Conservation (phyloP, 2,888 invertebrate genomes). For the Luperina testacea region DNA sequence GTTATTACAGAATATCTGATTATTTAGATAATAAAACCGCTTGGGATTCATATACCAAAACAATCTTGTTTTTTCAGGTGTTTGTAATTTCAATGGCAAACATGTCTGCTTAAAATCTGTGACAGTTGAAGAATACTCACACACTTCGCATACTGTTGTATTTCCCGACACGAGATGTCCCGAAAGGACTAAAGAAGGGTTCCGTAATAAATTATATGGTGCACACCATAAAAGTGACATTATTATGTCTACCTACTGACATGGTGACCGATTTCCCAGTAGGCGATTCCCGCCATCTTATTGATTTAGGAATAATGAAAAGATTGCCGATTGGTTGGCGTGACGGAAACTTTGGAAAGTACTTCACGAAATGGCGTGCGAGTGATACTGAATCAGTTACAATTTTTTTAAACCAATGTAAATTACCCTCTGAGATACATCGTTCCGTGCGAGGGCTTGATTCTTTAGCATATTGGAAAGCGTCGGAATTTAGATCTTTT, state of each 20-base stretch:
- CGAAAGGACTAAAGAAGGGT: conserved; percentile 15
- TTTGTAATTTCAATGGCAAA: conserved; percentile 29
- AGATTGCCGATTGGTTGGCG: conserved; percentile 9
- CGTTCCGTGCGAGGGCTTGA: background rate
- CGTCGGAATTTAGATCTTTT: conserved; percentile 17
- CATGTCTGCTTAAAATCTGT: conserved; percentile 38
- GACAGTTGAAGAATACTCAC: conserved; percentile 26
- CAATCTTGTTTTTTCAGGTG: conserved; percentile 12
- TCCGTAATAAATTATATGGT: conserved; percentile 17
- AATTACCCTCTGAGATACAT: conserved; percentile 14
- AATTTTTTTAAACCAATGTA: conserved; percentile 9
- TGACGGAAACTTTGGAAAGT: conserved; percentile 20
- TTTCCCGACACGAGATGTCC: conserved; percentile 11
- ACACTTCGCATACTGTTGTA: conserved; percentile 20
- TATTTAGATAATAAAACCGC: no score
- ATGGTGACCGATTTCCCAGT: conserved; percentile 7
- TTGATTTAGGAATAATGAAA: conserved; percentile 22
- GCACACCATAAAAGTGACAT: conserved; percentile 20
- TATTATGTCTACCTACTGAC: conserved; percentile 14
- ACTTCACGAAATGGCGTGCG: conserved; percentile 15
- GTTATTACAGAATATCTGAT: no score
- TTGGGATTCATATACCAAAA: no score
- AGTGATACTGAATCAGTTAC: background rate
- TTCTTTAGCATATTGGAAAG: conserved; percentile 19
- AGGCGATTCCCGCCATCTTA: conserved; percentile 1